Base-by-base conservation (phyloP, 1,140 invertebrate species). In the Bradysia coprophila region DNA sequence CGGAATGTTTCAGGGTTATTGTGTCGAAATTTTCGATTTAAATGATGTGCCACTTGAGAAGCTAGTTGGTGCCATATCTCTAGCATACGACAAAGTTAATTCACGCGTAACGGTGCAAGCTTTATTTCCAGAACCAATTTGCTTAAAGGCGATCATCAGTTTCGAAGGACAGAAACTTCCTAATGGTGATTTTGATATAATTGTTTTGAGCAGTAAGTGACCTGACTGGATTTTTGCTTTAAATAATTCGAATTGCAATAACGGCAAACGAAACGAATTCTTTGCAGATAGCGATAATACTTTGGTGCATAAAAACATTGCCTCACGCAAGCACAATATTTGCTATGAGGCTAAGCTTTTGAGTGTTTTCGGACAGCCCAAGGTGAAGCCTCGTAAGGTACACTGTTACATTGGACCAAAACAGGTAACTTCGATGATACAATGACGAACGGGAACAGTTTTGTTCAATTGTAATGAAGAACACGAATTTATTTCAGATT, bases 181-280 rank as follows among this genome's bases (percentile, higher is more conserved):
- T 50, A 91, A 92, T 62, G 90, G 88, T 13, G 81, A 89, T 56
- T 93, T 93, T 55, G 84, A 91, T 61, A 88, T 91, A 53, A 85
- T 94, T 49, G 86, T 90, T 20, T 69, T 94, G 34, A 87, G 78
- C 51, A 76, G 84, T 88, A 64, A 70, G 78, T 66, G 37, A n/a
- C n/a, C n/a, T 9, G 40, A 40, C 21, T 20, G 16, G 13, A 41
- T 37, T 41, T 20, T 18, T 41, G 19, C n/a, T 43, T n/a, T 13
- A n/a, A 39, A 40, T 41, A 18, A 41, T 22, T 22, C 15, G 11
- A 32, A 41, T 19, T 16, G n/a, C 4, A 22, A 18, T 34, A n/a
- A n/a, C n/a, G n/a, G n/a, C n/a, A n/a, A n/a, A n/a, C n/a, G n/a
- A n/a, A n/a, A n/a, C n/a, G n/a, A n/a, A 9, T 51, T 36, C 0